A percentile compares a stretch with the other conserved stretches of the same genome.
These are phyloP conservation scores for Spicauda simplicius DNA, from an alignment of 2,888 invertebrate species.

Conservation along the genomic window DNA sequence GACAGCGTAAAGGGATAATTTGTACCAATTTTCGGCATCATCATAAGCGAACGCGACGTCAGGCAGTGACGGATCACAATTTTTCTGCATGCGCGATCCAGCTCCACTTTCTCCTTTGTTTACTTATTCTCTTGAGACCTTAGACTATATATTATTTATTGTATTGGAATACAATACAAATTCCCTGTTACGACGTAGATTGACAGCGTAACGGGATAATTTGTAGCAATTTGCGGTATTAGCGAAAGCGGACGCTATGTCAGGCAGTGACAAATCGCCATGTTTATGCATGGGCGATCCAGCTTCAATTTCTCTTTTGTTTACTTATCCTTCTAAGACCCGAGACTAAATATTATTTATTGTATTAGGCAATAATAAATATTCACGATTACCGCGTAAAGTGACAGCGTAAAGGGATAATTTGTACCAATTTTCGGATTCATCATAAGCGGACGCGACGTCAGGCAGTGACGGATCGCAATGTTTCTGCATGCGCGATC, in stretches of 20 bases:
- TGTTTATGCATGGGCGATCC: slow-evolving; percentile 1
- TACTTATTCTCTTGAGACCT: too few species aligned
- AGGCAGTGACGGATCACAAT: slow-evolving; percentile 40
- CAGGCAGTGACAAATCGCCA: slow-evolving; percentile 1
- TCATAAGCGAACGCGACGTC: slow-evolving; percentile 21
- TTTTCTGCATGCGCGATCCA: not conserved
- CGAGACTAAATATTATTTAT: too few species aligned
- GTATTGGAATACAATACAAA: too few species aligned
- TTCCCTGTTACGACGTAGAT: slow-evolving; percentile 22
- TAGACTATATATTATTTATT: too few species aligned
- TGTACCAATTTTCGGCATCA: slow-evolving; percentile 39
- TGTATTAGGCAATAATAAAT: too few species aligned
- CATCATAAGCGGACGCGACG: slow-evolving; percentile 32
- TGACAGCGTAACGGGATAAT: slow-evolving; percentile 34
- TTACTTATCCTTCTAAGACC: too few species aligned
- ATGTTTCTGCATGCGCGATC: not conserved
- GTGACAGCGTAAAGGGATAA: slow-evolving; percentile 43
- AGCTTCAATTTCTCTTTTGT: too few species aligned
- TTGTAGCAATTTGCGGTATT: not conserved
- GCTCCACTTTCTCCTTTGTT: too few species aligned
- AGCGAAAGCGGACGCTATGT: too few species aligned
- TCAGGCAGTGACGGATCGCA: slow-evolving; percentile 40
- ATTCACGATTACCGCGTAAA: slow-evolving; percentile 18
- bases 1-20: slow-evolving; percentile 43
- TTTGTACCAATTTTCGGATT: slow-evolving; percentile 39